These are phyloP conservation scores for Sebastes elongatus DNA, from an alignment of 2,797 vertebrate species.

Conservation along the genomic window DNA sequence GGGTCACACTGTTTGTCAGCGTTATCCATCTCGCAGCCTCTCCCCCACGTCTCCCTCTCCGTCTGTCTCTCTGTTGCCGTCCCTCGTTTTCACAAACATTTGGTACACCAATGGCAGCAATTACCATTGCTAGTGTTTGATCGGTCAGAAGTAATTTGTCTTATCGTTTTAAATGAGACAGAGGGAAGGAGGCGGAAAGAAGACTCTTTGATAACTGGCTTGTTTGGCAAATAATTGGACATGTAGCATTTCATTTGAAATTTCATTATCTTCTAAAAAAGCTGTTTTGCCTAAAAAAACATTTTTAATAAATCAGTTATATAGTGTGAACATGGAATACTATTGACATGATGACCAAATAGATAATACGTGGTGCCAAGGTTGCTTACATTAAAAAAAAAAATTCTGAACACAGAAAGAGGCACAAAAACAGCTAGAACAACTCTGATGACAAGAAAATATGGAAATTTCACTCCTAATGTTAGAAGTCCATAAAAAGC, in stretches of 20 bases:
- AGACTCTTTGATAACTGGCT: constrained; percentile 2
- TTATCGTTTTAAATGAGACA: constrained; percentile 7
- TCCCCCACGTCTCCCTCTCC: neutral
- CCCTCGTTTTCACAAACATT: constrained; percentile 46
- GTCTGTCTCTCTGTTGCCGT: neutral
- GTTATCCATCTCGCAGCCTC: constrained; percentile 41
- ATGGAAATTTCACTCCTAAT: neutral
- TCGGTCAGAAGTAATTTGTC: constrained; percentile 17
- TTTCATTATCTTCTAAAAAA: neutral
- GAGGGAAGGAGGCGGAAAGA: neutral
- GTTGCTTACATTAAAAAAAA: neutral
- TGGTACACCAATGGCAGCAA: constrained; percentile 19
- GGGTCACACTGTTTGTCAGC: constrained; percentile 48
- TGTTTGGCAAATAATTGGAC: constrained; percentile 21
- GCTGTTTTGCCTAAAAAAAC: neutral
- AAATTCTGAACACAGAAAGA: neutral
- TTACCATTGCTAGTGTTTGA: constrained; percentile 20
- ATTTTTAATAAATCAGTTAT: neutral
- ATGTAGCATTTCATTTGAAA: constrained; percentile 14
- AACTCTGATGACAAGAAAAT: neutral
- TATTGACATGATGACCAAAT: neutral
- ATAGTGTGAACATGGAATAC: neutral
- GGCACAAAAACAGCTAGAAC: neutral
- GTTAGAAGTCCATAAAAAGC: neutral
- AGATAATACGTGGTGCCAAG: neutral